Percentiles rank a stretch among this genome's conserved stretches.
phyloP scores from a whole-genome alignment of 2,888 invertebrate genomes.

The Noctua fimbriata region DNA sequence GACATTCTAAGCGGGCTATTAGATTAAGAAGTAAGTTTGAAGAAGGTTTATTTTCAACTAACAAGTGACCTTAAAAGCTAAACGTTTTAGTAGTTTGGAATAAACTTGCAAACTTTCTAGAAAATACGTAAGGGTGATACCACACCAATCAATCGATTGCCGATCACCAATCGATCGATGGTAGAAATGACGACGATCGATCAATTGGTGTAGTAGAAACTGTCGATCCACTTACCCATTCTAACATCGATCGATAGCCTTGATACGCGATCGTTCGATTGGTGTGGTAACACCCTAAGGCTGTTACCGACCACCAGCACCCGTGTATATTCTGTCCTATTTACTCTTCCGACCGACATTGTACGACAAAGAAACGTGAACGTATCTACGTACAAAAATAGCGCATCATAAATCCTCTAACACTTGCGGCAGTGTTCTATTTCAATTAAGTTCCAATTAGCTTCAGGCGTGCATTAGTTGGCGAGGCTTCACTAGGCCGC shows the following conservation, averaged over 20 bases:
- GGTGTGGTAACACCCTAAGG: too few species aligned
- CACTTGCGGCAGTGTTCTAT: constrained; percentile 67
- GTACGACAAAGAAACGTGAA: constrained; percentile 45
- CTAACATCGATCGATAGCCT: too few species aligned
- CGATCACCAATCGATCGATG: too few species aligned
- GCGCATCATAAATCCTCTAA: constrained; percentile 58
- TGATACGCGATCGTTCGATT: too few species aligned
- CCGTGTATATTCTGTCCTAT: background rate
- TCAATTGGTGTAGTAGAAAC: too few species aligned
- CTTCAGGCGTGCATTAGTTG: constrained; percentile 56
- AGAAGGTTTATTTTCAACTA: background rate
- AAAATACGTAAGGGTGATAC: background rate
- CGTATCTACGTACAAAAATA: constrained; percentile 45
- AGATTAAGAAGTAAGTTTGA: background rate
- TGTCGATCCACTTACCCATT: too few species aligned
- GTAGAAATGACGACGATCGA: too few species aligned
- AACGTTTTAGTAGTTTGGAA: background rate
- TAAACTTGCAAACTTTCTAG: too few species aligned
- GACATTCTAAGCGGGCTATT: background rate
- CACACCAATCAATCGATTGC: too few species aligned
- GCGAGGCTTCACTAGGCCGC: constrained; percentile 54
- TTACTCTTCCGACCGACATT: constrained; percentile 3
- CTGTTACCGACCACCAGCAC: background rate
- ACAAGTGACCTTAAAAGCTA: background rate
- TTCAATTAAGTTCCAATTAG: constrained; percentile 75